phyloP scores from a whole-genome alignment of 2,113 vertebrate species.

The Prionailurus viverrinus region DNA sequence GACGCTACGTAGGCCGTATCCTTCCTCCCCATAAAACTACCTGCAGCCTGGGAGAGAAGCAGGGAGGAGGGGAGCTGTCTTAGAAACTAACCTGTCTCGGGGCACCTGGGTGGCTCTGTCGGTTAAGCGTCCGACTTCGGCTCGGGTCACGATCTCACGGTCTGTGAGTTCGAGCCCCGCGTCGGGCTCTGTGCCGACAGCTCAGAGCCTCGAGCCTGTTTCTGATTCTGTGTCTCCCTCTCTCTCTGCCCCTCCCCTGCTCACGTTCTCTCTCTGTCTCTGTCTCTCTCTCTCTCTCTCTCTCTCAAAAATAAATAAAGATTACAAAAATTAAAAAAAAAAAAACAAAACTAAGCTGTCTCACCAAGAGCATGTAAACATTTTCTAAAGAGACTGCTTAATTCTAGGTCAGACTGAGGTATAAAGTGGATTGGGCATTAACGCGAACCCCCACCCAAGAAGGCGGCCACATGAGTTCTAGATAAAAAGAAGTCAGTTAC shows the following conservation, averaged over 20 bases:
- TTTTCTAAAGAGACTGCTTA: neutral
- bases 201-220: no score
- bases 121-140: no score
- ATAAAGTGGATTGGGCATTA: neutral
- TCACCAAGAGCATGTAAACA: neutral
- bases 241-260: no score
- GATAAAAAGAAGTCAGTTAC: neutral
- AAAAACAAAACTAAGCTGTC: neutral
- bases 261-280: no score
- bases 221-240: no score
- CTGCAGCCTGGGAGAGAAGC: neutral
- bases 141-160: no score
- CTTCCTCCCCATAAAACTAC: neutral
- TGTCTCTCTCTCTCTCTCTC: no score
- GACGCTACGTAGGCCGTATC: neutral
- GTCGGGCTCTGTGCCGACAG: no score
- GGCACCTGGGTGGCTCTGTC: no score
- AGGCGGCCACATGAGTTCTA: neutral
- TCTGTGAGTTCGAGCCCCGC: no score
- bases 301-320: no score
- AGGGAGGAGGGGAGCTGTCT: neutral
- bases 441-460: neutral
- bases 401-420: neutral
- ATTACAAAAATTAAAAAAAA: no score
- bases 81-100: neutral